phyloP scores from a whole-genome alignment of 2,113 vertebrate genomes.

The Coracopsis vasa region DNA sequence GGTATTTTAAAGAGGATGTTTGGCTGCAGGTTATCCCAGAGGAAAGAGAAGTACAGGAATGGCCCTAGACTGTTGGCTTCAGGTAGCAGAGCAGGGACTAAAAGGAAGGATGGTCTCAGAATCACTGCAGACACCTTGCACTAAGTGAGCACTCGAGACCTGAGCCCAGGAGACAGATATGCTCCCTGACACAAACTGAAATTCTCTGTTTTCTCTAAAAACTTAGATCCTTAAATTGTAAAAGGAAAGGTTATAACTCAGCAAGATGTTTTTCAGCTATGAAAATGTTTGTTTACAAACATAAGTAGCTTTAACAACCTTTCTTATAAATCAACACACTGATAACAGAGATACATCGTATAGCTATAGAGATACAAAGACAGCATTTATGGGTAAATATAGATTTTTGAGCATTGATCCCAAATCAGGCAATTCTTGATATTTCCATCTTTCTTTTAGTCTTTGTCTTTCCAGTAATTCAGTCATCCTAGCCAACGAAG shows the following conservation, averaged over 20 bases:
- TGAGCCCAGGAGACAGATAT: not conserved
- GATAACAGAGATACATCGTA: not conserved
- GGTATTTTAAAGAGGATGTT: not conserved
- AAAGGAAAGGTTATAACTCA: not conserved
- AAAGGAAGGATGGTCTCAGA: not conserved
- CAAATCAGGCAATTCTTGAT: not conserved
- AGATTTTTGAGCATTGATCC: not conserved
- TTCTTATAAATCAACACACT: not conserved
- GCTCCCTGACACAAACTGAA: not conserved
- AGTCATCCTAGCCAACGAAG: fast-evolving
- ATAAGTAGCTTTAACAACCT: not conserved
- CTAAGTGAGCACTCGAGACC: fast-evolving
- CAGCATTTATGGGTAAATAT: not conserved
- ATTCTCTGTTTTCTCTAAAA: not conserved
- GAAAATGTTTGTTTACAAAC: not conserved
- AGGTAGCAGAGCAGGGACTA: not conserved
- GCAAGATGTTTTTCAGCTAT: not conserved
- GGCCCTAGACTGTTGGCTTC: too few relatives aligned
- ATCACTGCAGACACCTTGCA: fast-evolving
- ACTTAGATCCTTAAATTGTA: not conserved
- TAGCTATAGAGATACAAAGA: not conserved
- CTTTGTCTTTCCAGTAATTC: not conserved
- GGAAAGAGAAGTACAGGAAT: not conserved
- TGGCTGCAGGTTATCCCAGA: not conserved
- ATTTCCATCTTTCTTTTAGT: not conserved